These are phyloP conservation scores for Zootoca vivipara DNA, from an alignment of 2,113 vertebrate genomes.

Conservation along the genomic window DNA sequence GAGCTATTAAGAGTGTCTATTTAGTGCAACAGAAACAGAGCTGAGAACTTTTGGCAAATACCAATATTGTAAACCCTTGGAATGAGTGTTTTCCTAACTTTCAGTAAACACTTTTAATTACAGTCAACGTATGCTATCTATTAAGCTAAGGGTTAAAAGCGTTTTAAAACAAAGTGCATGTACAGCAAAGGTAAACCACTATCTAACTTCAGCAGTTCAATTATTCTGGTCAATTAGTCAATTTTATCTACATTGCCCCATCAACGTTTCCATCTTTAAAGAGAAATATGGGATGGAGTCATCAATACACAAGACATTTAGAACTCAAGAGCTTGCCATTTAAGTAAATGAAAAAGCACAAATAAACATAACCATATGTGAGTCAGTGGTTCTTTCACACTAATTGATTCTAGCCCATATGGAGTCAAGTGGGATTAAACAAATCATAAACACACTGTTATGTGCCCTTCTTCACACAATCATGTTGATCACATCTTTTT, in stretches of 20 bases:
- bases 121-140: slow-evolving; percentile 78
- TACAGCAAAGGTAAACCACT: slow-evolving; percentile 82
- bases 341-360: slow-evolving; percentile 90
- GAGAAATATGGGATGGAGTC: slow-evolving; percentile 84
- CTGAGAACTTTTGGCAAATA: slow-evolving; percentile 30
- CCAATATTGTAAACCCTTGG: slow-evolving; percentile 33
- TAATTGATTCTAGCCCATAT: slow-evolving; percentile 85
- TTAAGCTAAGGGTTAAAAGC: slow-evolving; percentile 78
- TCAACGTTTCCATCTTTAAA: slow-evolving; percentile 86
- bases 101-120: slow-evolving; percentile 71
- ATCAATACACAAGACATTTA: slow-evolving; percentile 88
- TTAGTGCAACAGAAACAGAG: slow-evolving; percentile 19
- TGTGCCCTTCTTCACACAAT: slow-evolving; percentile 79
- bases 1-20: slow-evolving; percentile 34
- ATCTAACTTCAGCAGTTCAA: slow-evolving; percentile 73
- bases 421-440: slow-evolving; percentile 76
- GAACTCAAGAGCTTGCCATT: slow-evolving; percentile 83
- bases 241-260: slow-evolving; percentile 86
- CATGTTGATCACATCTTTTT: slow-evolving; percentile 51
- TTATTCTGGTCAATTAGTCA: slow-evolving; percentile 80
- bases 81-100: slow-evolving; percentile 63
- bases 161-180: slow-evolving; percentile 79
- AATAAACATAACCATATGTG: slow-evolving; percentile 89
- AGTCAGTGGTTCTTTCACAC: slow-evolving; percentile 82
- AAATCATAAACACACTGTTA: slow-evolving; percentile 79